Evolutionary conservation across 1,140 invertebrate species (phyloP).

Genomic region (Neodiprion pinetum): DNA sequence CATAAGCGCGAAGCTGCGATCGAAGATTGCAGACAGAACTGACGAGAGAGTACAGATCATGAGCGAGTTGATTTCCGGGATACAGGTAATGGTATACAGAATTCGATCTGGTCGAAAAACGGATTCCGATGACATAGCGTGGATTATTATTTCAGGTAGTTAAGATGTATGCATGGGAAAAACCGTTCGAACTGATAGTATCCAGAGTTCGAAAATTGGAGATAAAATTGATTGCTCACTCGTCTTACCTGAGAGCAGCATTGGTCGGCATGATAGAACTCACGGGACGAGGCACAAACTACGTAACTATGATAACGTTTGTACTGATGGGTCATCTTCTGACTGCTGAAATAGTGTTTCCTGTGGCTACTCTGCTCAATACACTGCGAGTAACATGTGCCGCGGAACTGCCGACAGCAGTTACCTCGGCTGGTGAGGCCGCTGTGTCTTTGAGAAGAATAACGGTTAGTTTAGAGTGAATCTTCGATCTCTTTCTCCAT

Average conservation of each 20-base stretch:
- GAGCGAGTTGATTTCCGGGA: slow-evolving; percentile 78
- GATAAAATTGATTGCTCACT: slow-evolving; percentile 71
- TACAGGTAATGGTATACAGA: slow-evolving; percentile 62
- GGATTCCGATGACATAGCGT: too few species aligned
- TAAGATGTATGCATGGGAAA: slow-evolving; percentile 85
- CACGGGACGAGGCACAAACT: slow-evolving; percentile 76
- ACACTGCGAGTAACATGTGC: slow-evolving; percentile 69
- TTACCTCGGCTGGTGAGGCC: slow-evolving; percentile 71
- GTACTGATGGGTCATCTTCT: slow-evolving; percentile 71
- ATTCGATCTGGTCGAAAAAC: too few species aligned
- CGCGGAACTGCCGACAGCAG: slow-evolving; percentile 75
- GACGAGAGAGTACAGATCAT: slow-evolving; percentile 79
- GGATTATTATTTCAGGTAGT: slow-evolving; percentile 62
- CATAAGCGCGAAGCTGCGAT: slow-evolving; percentile 62
- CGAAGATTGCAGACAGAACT: slow-evolving; percentile 67
- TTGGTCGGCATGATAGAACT: slow-evolving; percentile 75
- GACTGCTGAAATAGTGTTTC: slow-evolving; percentile 69
- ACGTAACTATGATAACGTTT: slow-evolving; percentile 75
- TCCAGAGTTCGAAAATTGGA: slow-evolving; percentile 66
- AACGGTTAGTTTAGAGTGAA: slow-evolving; percentile 35
- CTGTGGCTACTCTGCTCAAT: slow-evolving; percentile 74
- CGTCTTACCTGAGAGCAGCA: slow-evolving; percentile 75
- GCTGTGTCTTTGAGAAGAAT: slow-evolving; percentile 72
- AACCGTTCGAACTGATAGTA: slow-evolving; percentile 69
- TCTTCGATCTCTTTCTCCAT: neutral